Evolutionary conservation across 2,113 vertebrate genomes (phyloP).

Genomic region (Eidolon helvum): DNA sequence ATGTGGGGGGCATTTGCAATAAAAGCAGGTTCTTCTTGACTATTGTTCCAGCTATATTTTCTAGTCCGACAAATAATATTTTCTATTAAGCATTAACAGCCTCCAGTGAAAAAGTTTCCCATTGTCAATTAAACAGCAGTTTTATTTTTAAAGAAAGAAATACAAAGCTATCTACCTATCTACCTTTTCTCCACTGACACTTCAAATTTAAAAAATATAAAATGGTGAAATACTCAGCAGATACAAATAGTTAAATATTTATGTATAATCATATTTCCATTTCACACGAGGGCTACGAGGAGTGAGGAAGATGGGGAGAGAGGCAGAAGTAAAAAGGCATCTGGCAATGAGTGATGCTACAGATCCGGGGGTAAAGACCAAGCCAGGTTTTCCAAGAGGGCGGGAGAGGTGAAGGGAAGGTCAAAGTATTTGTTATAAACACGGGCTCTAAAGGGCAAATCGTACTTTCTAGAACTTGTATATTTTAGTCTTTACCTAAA

Average conservation of each 20-base stretch:
- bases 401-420: neutral
- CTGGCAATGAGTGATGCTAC: neutral
- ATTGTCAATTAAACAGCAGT: constrained; percentile 1
- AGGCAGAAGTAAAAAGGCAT: neutral
- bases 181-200: neutral
- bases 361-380: neutral
- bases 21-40: neutral
- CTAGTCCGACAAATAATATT: neutral
- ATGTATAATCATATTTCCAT: neutral
- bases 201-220: constrained; percentile 7
- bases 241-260: neutral
- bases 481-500: constrained; percentile 14
- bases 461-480: neutral
- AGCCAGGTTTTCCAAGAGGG: neutral
- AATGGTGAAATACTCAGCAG: neutral
- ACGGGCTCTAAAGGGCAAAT: neutral
- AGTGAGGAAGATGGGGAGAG: neutral
- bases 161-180: neutral
- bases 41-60: neutral
- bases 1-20: neutral
- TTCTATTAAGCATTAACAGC: neutral
- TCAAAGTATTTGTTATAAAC: neutral
- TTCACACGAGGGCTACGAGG: neutral
- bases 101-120: neutral
- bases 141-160: constrained; percentile 16